Percentiles rank a stretch among this genome's conserved stretches.
Evolutionary conservation across 2,113 vertebrate genomes (phyloP).

Genomic region (Neolamprologus devosi): DNA sequence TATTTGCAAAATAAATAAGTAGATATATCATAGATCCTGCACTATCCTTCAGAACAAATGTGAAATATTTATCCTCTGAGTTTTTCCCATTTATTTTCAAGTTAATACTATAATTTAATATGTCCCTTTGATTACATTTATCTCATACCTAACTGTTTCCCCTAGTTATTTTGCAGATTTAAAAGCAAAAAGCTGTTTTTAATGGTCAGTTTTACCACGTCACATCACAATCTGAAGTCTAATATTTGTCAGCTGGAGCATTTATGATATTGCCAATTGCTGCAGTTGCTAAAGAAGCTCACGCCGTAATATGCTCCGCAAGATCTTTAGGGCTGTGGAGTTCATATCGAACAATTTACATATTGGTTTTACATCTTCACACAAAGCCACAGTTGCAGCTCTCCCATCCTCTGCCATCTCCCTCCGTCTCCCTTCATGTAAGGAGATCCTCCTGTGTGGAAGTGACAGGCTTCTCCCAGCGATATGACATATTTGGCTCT

Average conservation of each 20-base stretch:
- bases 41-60: not conserved
- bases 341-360: not conserved
- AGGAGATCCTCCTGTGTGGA: slow-evolving; percentile 33
- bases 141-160: not conserved
- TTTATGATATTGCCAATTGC: not conserved
- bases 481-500: slow-evolving; percentile 53
- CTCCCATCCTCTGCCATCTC: slow-evolving; percentile 9
- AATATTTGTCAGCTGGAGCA: not conserved
- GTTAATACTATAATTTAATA: not conserved
- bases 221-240: not conserved
- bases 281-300: not conserved
- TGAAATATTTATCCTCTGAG: not conserved
- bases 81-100: not conserved
- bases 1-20: not conserved
- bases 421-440: slow-evolving; percentile 26
- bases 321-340: not conserved
- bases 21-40: not conserved
- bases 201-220: not conserved
- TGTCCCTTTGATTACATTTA: not conserved
- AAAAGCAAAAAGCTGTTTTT: not conserved
- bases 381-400: not conserved
- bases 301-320: not conserved
- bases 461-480: slow-evolving; percentile 48
- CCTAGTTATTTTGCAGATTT: not conserved
- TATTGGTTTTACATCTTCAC: not conserved